Conservation (phyloP, 1,140 invertebrate species). For the Ruditapes philippinarum region DNA sequence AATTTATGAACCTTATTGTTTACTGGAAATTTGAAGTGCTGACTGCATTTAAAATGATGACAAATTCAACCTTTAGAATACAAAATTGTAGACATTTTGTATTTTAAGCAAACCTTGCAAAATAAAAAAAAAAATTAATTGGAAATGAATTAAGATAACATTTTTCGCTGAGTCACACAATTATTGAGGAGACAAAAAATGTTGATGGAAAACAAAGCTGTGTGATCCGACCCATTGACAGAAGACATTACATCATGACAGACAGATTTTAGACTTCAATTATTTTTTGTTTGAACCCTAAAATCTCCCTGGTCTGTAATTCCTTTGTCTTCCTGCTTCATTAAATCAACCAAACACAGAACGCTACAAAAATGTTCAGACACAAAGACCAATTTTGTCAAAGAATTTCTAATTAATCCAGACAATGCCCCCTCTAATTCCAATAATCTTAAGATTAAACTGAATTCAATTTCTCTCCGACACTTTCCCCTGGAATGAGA, state of each 20-base stretch:
- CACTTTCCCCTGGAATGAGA: constrained; percentile 24
- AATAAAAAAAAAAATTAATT: no score
- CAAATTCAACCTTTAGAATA: no score
- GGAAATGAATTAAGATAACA: no score
- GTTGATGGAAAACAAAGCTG: constrained; percentile 15
- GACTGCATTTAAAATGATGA: no score
- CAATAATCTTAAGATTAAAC: constrained; percentile 1
- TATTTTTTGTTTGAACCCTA: not conserved
- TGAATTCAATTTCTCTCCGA: constrained; percentile 6
- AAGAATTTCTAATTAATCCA: constrained; percentile 15
- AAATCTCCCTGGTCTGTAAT: not conserved
- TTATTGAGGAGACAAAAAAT: no score
- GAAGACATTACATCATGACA: constrained; percentile 5
- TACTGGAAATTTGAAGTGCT: not conserved
- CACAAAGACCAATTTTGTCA: constrained; percentile 34
- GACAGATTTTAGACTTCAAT: constrained; percentile 3
- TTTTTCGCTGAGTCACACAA: no score
- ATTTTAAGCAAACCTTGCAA: no score
- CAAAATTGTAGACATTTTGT: no score
- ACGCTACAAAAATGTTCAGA: not conserved
- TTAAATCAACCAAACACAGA: not conserved
- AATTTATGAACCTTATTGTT: not conserved
- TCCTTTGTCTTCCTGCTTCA: constrained; percentile 2
- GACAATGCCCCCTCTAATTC: constrained; percentile 42
- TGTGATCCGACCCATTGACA: not conserved